phyloP scores from a whole-genome alignment of 64 coral and sea anemone species.

The Acropora yongei region DNA sequence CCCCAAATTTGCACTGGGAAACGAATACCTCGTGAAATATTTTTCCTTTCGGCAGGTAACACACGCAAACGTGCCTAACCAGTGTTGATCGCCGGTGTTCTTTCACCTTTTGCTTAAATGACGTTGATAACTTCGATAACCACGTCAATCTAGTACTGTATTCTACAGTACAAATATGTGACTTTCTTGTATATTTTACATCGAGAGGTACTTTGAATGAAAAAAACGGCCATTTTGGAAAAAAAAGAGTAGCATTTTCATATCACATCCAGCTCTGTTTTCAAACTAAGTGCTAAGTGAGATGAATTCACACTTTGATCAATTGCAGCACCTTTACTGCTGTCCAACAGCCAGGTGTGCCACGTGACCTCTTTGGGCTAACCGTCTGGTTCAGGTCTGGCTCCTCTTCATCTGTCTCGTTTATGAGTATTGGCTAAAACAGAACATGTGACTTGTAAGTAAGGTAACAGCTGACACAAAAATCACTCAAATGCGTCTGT shows the following conservation, averaged over 20 bases:
- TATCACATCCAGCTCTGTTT: too few relatives aligned
- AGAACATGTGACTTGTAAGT: neutral
- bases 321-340: slow-evolving; percentile 7
- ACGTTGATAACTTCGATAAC: too few relatives aligned
- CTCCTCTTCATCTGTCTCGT: neutral
- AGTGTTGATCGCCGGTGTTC: too few relatives aligned
- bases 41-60: too few relatives aligned
- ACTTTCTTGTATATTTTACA: too few relatives aligned
- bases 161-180: too few relatives aligned
- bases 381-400: neutral
- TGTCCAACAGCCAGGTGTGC: slow-evolving; percentile 23
- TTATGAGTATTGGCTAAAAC: neutral
- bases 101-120: too few relatives aligned
- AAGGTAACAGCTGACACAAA: neutral
- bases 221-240: neutral
- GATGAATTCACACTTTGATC: neutral
- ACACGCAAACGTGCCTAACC: too few relatives aligned
- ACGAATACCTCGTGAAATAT: too few relatives aligned
- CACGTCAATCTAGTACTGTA: too few relatives aligned
- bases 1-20: too few relatives aligned
- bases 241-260: neutral
- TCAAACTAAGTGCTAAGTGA: neutral
- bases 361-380: neutral
- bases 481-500: neutral
- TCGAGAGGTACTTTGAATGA: neutral